Base-by-base conservation (phyloP, 2,113 vertebrate species). In the Tamias sibiricus region DNA sequence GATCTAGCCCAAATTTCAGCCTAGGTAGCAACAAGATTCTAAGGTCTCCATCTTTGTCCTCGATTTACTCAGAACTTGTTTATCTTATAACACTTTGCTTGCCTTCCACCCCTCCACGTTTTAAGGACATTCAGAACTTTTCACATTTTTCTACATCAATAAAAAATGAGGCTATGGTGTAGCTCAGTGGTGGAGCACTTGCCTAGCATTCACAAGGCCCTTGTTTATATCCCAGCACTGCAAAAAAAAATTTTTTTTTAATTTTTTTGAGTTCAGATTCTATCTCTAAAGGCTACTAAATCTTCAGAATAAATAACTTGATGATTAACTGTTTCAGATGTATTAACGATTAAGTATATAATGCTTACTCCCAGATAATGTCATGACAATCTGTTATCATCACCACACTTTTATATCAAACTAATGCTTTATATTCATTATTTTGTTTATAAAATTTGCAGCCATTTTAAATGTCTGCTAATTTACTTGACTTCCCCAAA, bases 11-110 rank as follows among this genome's bases (percentile, higher is more conserved):
- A 81, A 80, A 71, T 19, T 92, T n/a, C 66, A 89, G 54, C 22
- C 64, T 42, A 85, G 30, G 26, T 11, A 86, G 54, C 44, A 86
- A 79, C n/a, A 76, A 30, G 26, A 66, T 28, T 94, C 17, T 59
- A 30, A 85, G 20, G 30, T 62, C 68, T 66, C 74, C 59, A 86
- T 62, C 37, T 84, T 44, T 95, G 49, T 82, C 44, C 54, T 92
- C 14, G 62, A 95, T 82, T 91, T 72, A 62, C 89, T 76, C 35
- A 90, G 86, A 93, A 86, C 47, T 75, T 85, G 79, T 28, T 92
- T 54, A 76, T 47, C 44, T 82, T 68, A 47, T 81, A 94, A 47
- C 30, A 35, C 24, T 87, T 42, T 52, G 26, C 82, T 64, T 83
- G 35, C n/a, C 69, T 90, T 87, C 75, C 44, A 77, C 26, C 11